Percentiles rank a stretch among this genome's conserved stretches.
These are phyloP conservation scores for Albula goreensis DNA, from an alignment of 2,113 vertebrate species.

Conservation along the genomic window DNA sequence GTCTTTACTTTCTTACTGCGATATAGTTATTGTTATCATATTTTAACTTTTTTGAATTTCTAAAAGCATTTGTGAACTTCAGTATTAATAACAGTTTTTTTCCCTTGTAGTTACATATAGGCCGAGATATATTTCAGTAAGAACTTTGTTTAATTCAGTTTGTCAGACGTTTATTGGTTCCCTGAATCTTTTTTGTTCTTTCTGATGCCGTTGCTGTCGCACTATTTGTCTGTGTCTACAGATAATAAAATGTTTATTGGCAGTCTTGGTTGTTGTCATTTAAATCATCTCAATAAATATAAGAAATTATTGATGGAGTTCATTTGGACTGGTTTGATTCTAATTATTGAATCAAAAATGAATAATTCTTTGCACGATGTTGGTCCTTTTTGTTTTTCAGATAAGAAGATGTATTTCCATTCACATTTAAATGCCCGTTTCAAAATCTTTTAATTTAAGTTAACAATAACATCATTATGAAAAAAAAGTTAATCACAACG, in stretches of 20 bases:
- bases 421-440: no score
- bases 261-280: neutral
- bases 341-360: no score
- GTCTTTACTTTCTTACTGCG: neutral
- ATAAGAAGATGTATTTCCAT: no score
- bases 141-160: neutral
- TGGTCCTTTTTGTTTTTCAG: no score
- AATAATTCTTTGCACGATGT: no score
- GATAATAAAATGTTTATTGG: neutral
- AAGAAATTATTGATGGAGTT: no score
- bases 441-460: no score
- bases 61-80: neutral
- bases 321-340: no score
- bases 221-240: neutral
- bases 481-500: no score
- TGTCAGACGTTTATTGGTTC: neutral
- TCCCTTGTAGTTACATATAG: neutral
- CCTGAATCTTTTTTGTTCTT: neutral
- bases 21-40: neutral
- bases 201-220: neutral
- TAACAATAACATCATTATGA: no score
- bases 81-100: neutral
- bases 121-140: neutral
- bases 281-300: neutral
- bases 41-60: neutral